Percentiles rank a stretch among this genome's conserved stretches.
Conservation (phyloP, 2,888 invertebrate species). For the Drosophila nr. fundita region DNA sequence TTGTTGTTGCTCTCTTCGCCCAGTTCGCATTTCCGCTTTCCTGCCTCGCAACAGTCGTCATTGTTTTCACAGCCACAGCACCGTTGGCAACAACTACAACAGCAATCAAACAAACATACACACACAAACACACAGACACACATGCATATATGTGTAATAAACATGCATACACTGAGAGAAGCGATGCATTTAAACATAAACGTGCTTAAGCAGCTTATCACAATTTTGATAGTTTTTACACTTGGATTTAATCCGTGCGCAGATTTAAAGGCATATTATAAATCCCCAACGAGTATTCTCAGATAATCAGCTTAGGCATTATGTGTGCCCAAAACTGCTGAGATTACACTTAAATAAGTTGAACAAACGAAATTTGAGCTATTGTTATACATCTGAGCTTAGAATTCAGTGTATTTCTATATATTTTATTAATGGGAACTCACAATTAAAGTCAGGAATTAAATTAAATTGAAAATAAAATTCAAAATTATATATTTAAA, state of each 20-base stretch:
- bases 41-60: slow-evolving; percentile 69
- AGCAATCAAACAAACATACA: slow-evolving; percentile 15
- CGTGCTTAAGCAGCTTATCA: neutral
- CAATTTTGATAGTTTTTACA: neutral
- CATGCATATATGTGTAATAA: neutral
- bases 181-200: neutral
- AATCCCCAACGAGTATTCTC: neutral
- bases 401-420: neutral
- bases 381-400: no score
- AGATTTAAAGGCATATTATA: neutral
- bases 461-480: no score
- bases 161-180: slow-evolving; percentile 31
- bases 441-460: neutral
- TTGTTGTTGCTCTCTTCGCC: slow-evolving; percentile 57
- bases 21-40: slow-evolving; percentile 78
- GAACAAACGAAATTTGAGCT: neutral
- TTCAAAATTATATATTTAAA: no score
- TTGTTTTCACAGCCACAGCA: slow-evolving; percentile 70
- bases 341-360: neutral
- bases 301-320: neutral
- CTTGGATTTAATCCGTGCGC: neutral
- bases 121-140: slow-evolving; percentile 7
- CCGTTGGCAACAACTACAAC: slow-evolving; percentile 65
- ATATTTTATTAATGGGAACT: neutral
- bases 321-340: neutral